Evolutionary conservation across 2,797 vertebrate genomes (phyloP).

Genomic region (Alfaro cultratus): DNA sequence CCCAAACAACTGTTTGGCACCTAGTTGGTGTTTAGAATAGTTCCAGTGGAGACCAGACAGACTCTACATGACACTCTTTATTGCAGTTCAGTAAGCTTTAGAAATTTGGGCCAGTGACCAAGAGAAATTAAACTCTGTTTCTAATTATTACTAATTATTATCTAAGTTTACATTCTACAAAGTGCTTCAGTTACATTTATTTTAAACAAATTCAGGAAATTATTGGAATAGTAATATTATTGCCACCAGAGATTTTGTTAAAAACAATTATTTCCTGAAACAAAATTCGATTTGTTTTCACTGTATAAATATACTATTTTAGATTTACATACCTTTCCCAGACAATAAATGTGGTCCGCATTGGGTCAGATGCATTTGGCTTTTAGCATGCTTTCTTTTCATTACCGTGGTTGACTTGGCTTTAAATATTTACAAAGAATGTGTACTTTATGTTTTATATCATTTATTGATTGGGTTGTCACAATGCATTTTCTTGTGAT

Average conservation of each 20-base stretch:
- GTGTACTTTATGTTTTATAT: conserved; percentile 61
- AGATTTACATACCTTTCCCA: neutral
- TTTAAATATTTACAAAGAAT: conserved; percentile 54
- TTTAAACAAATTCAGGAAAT: neutral
- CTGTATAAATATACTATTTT: neutral
- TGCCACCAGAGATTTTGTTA: neutral
- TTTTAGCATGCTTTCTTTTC: conserved; percentile 44
- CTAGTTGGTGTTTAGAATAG: neutral
- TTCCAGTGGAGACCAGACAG: neutral
- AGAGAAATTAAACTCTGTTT: neutral
- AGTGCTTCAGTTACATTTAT: neutral
- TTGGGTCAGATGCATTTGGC: conserved; percentile 2
- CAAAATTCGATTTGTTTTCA: conserved; percentile 1
- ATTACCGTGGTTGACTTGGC: conserved; percentile 47
- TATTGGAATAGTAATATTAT: neutral
- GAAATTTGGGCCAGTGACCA: neutral
- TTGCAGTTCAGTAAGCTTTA: neutral
- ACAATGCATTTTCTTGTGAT: conserved; percentile 61
- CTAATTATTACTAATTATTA: neutral
- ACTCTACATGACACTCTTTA: neutral
- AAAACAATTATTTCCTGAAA: neutral
- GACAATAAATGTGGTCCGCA: neutral
- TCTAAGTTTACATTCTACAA: neutral
- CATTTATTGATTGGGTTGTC: conserved; percentile 71
- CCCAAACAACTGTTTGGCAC: neutral